Evolutionary conservation across 2,797 vertebrate species (phyloP), one percentile per base, ranked within the genome.

Genomic region (Thalassophryne amazonica): DNA sequence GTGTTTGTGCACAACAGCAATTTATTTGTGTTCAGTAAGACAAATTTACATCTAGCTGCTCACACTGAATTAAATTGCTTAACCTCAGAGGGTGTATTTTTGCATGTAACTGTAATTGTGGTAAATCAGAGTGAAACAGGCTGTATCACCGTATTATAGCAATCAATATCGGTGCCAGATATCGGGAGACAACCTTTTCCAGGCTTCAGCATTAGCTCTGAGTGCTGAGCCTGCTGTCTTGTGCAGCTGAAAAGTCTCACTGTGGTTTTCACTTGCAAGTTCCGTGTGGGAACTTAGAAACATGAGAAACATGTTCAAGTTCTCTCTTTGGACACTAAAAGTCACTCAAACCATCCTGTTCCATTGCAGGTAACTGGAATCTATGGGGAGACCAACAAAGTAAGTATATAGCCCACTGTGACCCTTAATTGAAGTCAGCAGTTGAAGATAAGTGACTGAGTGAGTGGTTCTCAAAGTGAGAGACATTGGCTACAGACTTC

Each of bases 321-420:
- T 53, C 14, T 33, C 31, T 29, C 11, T 47, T 46, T 53, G 4
- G 40, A 53, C 18, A 49, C 8, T 29, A 51, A 64, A 65, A 50
- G 50, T 32, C 54, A 58, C 50, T 61, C 29, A 75, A 34, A 21
- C 22, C 23, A 10, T 66, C 43, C 29, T 73, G 17, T 68, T 85
- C 59, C 52, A 42, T 82, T 86, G 39, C 86, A 99, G 96, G 96
- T 91, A 98, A 96, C 92, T 98, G 95, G 95, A 96, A 90, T 88
- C 91, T 96, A 59, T 99, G 96, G 96, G 94, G 95, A 72, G 95
- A 98, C 11, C 95, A 94, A 73, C 96, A 95, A 81, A 97, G 96
- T 99, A 86, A 95, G 96, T 94, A 56, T 31, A 9, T 29, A 27
- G 3, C 3, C 19, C 2, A 27, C 35, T 10, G 7, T 18, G 16